Evolutionary conservation across 2,113 vertebrate species (phyloP).

Genomic region (Festucalex cinctus): DNA sequence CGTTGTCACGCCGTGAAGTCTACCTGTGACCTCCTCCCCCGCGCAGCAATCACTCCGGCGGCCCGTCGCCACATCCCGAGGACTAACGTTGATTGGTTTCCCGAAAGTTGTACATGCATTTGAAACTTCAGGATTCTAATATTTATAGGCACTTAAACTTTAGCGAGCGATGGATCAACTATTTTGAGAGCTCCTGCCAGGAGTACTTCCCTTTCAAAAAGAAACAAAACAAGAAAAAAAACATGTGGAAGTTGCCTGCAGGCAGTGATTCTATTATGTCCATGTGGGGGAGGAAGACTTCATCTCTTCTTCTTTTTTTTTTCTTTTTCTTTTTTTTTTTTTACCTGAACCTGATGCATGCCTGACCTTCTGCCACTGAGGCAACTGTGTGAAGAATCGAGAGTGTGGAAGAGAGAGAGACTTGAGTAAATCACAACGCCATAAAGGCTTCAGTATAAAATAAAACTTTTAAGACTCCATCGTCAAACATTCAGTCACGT

Average conservation of each 20-base stretch:
- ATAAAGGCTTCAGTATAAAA: conserved; percentile 35
- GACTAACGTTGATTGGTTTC: conserved; percentile 38
- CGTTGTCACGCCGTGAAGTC: conserved; percentile 73
- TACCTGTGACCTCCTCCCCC: conserved; percentile 68
- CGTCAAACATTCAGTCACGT: conserved; percentile 7
- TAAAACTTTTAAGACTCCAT: conserved; percentile 35
- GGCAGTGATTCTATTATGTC: conserved; percentile 41
- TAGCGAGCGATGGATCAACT: conserved; percentile 29
- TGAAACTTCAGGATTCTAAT: conserved; percentile 54
- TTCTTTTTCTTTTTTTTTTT: conserved; percentile 11
- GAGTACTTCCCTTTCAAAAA: conserved; percentile 39
- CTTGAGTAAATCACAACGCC: conserved; percentile 43
- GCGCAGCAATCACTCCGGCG: conserved; percentile 12
- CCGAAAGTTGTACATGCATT: conserved; percentile 42
- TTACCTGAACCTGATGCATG: conserved; percentile 65
- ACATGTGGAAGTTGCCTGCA: conserved; percentile 36
- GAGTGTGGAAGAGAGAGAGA: conserved; percentile 12
- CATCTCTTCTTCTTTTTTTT: conserved; percentile 45
- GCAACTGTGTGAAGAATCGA: conserved; percentile 43
- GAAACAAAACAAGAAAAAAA: background rate
- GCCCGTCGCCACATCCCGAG: conserved; percentile 25
- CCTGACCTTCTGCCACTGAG: conserved; percentile 54
- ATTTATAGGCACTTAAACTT: conserved; percentile 58
- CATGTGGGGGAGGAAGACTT: conserved; percentile 50
- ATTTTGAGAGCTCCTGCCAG: conserved; percentile 21